phyloP scores from a whole-genome alignment of 2,888 invertebrate genomes.

The Megalurothrips usitatus region DNA sequence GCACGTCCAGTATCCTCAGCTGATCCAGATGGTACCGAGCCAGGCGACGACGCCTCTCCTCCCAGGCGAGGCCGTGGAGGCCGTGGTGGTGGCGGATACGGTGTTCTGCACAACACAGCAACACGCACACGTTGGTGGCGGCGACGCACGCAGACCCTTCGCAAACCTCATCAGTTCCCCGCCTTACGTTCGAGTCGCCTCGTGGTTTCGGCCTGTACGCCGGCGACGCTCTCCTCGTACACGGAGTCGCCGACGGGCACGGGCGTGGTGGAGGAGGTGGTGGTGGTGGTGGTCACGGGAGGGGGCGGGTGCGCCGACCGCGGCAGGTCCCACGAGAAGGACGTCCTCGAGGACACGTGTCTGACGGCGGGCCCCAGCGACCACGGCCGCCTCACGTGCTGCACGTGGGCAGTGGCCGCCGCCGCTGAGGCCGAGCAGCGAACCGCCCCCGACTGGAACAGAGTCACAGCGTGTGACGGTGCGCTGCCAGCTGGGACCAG shows the following conservation, averaged over 20 bases:
- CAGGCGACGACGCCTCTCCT: slow-evolving; percentile 6
- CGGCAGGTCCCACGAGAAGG: slow-evolving; percentile 23
- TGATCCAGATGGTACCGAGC: slow-evolving; percentile 10
- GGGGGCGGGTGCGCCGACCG: background rate
- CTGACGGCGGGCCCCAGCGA: background rate
- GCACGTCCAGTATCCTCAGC: background rate
- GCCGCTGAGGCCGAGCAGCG: background rate
- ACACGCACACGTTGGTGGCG: background rate
- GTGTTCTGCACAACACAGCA: background rate
- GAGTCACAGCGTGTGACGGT: background rate
- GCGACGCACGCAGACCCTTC: background rate
- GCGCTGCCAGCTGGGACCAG: background rate
- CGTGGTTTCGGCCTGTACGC: background rate
- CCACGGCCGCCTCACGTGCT: background rate
- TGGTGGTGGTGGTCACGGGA: background rate
- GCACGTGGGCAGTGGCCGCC: background rate
- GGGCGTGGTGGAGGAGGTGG: background rate
- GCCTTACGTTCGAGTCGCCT: slow-evolving; percentile 2
- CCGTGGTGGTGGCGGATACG: slow-evolving; percentile 6
- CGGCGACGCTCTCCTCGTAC: slow-evolving; percentile 14
- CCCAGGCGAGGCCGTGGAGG: background rate
- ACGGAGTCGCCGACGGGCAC: background rate
- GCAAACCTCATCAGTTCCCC: background rate
- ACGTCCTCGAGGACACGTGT: slow-evolving; percentile 15
- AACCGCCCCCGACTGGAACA: slow-evolving; percentile 3